Conservation (phyloP, 2,797 vertebrate genomes). For the Malacoraja senta region DNA sequence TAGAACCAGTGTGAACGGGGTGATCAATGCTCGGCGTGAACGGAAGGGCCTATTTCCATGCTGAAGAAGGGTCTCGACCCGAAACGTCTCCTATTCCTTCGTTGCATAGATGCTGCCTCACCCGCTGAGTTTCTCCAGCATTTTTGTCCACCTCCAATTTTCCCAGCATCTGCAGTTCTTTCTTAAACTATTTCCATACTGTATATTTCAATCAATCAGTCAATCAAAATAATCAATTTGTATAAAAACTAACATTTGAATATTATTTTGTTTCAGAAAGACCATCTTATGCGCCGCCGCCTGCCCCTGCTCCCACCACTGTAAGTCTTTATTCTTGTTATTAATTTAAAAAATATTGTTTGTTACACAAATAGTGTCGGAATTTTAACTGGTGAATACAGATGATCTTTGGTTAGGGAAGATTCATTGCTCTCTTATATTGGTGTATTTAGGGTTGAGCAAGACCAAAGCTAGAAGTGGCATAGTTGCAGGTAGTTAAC, state of each 20-base stretch:
- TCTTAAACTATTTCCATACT: no score
- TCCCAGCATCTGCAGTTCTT: no score
- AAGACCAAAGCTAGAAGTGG: neutral
- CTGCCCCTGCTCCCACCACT: constrained; percentile 88
- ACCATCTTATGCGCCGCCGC: constrained; percentile 91
- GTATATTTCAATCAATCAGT: no score
- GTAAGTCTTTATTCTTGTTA: constrained; percentile 70
- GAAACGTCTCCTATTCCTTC: no score
- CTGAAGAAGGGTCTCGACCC: no score
- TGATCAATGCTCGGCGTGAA: no score
- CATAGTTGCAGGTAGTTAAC: neutral
- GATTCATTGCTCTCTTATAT: neutral
- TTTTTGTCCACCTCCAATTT: no score
- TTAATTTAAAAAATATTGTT: constrained; percentile 52
- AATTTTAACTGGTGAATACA: neutral
- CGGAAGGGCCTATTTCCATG: no score
- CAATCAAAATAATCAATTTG: constrained; percentile 32
- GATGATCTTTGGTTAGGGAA: neutral
- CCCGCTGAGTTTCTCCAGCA: no score
- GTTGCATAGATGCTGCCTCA: no score
- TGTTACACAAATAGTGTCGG: constrained; percentile 22
- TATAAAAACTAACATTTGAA: constrained; percentile 48
- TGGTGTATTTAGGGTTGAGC: neutral
- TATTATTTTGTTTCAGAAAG: constrained; percentile 71
- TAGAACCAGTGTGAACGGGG: no score